These are phyloP conservation scores for Dryobates pubescens DNA, from an alignment of 2,797 vertebrate genomes.

Conservation along the genomic window DNA sequence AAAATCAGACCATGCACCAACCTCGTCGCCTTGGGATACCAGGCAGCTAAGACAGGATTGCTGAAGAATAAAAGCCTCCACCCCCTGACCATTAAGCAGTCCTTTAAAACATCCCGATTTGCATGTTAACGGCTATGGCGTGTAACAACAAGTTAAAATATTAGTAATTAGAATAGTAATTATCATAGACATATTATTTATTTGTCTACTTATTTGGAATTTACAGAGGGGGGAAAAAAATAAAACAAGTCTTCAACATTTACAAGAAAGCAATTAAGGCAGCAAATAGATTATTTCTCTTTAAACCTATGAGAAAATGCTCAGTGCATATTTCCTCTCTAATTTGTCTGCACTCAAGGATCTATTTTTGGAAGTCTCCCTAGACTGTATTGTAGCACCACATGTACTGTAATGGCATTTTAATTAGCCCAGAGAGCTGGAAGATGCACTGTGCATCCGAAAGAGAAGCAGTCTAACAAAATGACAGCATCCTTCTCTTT, in stretches of 20 bases:
- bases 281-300: conserved; percentile 49
- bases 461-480: conserved; percentile 49
- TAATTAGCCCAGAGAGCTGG: conserved; percentile 74
- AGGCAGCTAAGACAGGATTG: neutral
- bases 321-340: conserved; percentile 63
- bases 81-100: neutral
- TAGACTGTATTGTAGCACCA: conserved; percentile 71
- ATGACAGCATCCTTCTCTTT: conserved; percentile 28
- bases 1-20: neutral
- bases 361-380: conserved; percentile 78
- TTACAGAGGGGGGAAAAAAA: neutral
- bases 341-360: conserved; percentile 60
- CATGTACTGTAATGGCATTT: conserved; percentile 75
- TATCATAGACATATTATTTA: conserved; percentile 7
- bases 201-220: conserved; percentile 27
- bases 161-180: neutral
- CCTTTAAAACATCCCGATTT: neutral
- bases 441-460: conserved; percentile 56
- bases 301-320: conserved; percentile 59
- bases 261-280: conserved; percentile 54
- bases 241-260: conserved; percentile 29
- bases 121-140: neutral
- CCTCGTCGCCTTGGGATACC: neutral
- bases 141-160: conserved; percentile 9
- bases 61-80: neutral